phyloP scores from a whole-genome alignment of 1,140 invertebrate genomes.

The Amphibalanus amphitrite region DNA sequence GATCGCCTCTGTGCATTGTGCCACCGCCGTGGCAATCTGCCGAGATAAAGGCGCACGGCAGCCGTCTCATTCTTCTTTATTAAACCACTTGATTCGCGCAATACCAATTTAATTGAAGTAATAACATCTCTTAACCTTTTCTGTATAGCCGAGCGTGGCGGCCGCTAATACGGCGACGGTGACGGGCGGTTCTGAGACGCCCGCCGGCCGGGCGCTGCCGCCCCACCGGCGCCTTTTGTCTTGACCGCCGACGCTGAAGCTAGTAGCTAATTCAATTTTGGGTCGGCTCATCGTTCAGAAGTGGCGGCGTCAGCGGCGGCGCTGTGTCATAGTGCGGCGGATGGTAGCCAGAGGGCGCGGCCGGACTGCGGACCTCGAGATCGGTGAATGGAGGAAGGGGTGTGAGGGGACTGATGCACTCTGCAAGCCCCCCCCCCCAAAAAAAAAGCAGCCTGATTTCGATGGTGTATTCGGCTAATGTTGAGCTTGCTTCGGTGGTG shows the following conservation, averaged over 20 bases:
- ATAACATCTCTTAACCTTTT: constrained; percentile 2
- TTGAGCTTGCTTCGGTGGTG: no score
- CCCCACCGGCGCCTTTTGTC: neutral
- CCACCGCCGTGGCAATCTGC: neutral
- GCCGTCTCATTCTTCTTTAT: neutral
- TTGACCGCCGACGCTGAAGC: neutral
- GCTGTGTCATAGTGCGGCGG: neutral
- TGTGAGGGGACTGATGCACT: no score
- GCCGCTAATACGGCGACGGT: neutral
- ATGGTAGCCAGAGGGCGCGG: no score
- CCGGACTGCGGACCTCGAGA: no score
- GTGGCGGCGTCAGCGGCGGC: neutral
- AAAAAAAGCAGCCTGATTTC: no score
- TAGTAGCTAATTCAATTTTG: constrained; percentile 1
- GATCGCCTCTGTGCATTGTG: neutral
- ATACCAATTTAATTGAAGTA: constrained; percentile 2
- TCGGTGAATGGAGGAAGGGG: no score
- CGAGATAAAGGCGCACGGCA: neutral
- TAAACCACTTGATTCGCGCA: neutral
- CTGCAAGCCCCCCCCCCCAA: no score
- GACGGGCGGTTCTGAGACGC: neutral
- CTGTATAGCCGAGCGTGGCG: neutral
- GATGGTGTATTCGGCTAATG: no score
- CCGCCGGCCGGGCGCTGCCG: no score
- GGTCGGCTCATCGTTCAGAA: neutral